Base-by-base conservation (phyloP, 2,888 invertebrate genomes). In the Pyrrhosoma nymphula region DNA sequence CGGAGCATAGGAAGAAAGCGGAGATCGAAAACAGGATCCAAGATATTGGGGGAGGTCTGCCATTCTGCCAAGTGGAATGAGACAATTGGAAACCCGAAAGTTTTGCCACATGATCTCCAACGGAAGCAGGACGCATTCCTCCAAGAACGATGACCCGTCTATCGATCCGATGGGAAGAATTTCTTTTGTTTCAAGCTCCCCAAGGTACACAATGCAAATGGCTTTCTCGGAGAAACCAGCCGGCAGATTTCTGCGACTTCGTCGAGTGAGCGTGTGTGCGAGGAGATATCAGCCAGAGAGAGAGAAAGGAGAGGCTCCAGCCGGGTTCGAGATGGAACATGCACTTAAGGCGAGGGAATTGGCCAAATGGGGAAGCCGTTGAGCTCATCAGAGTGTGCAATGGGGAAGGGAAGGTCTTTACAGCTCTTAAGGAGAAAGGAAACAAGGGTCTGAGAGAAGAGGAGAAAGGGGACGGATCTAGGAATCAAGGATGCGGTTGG, bases 301-400 rank as follows among this genome's bases (percentile, higher is more conserved):
- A 20, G 47, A 47, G 47, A 47, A 8, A 47, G 23, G 14, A 35
- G 35, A 35, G 82, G 35, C 18, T n/a, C 82, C 16, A 35, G 14
- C 30, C 82, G 4, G 16, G 82, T 35, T 82, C 35, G 82, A 82
- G 82, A 82, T 82, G 82, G n/a, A 82, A 82, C 82, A 82, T 82
- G 82, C 82, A 82, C 82, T 82, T 82, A 82, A 35, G 82, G 35
- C 82, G 82, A 82, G 82, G 35, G 35, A 82, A 82, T 82, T 35
- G 82, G 82, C 82, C 82, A 82, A 35, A 82, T 82, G 18, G 82
- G 47, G 82, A 82, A 82, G 82, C 82, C 3, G 82, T 82, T 35
- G 82, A 16, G 82, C 82, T 82, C 82, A 82, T 82, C 82, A 82
- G 30, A 82, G 35, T 82, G 82, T 30, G 82, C 82, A 82, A 35